Evolutionary conservation across 92 coral and sea anemone genomes (phyloP), one percentile per base, ranked within the genome.

Genomic region (Epizoanthus ramosus): DNA sequence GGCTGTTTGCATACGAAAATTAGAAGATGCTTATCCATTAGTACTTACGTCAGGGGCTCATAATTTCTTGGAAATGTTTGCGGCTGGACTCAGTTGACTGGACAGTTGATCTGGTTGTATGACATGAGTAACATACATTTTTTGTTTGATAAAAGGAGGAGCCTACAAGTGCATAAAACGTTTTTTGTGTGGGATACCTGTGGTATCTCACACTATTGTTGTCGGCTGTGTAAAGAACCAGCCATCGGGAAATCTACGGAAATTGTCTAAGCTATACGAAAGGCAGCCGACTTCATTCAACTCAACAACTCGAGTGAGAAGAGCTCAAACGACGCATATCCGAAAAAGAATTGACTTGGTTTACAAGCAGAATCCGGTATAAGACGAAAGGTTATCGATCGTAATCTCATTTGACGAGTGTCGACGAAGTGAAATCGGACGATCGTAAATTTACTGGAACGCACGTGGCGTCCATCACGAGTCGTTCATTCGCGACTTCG

Each of bases 361-460:
- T 67, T 33, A 21, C 19, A 58, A 58, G 63, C 63, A 9, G 63
- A 58, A 58, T 58, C 63, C 63, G 63, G 63, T 58, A 5, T 58
- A 58, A 9, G 63, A 37, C 63, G 14, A 58, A 58, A 58, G 63
- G 63, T 58, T 58, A 58, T 58, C 43, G 43, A 37, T 37, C 2
- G 69, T 64, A 64, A 64, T 64, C 69, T 64, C 69, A 64, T 64
- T 64, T 64, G 69, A 64, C 69, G 69, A 64, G 69, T 64, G 69
- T 64, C 69, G 41, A 64, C 69, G 69, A 64, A 64, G 69, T 64
- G 33, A 64, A 64, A 64, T 64, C 35, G 69, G 69, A 64, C 69
- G 69, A 64, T 64, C 69, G 69, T 63, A 63, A 18, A 63, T 63
- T 63, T 63, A 63, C 68, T 63, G 68, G 68, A 63, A 63, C 68